Evolutionary conservation across 2,888 invertebrate genomes (phyloP), one percentile per base, ranked within the genome.

Genomic region (Imbricaverruca yamaguchii): DNA sequence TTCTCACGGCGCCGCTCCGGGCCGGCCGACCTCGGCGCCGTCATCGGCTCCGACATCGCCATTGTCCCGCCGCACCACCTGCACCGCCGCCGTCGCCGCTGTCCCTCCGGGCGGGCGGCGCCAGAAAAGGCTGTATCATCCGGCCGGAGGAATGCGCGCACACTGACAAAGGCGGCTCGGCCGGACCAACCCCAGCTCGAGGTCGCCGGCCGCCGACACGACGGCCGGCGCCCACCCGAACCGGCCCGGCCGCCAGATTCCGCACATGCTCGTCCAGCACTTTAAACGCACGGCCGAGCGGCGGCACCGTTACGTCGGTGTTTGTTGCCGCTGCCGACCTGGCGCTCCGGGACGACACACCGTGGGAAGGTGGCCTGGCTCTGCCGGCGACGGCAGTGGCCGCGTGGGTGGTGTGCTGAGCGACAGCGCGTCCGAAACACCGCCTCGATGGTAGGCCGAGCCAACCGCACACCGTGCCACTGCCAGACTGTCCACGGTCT

Each of bases 221-320:
- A 13, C 69, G 13, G 25, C 25, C 25, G 67, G 25, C 25, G 67
- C 25, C 69, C 39, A 3, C 39, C 65, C 10, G n/a, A n/a, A 23
- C 69, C 39, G 69, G 39, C 39, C 25, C 6, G 4, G 1, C 12
- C 59, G 12, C 15, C 74, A 55, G 55, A 74, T 74, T 15, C 55
- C 55, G 2, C 21, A 21, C 55, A 21, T 74, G 74, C 74, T 23
- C 21, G 39, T 9, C 21, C 18, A n/a, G 74, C 74, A 18, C 74
- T 74, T 74, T 74, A 74, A 74, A 74, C 53, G 74, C 74, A 74
- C 55, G 74, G 67, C 25, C 25, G n/a, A 25, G 7, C 23, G 67
- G 23, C 67, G 25, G 53, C 21, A 55, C 74, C 74, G 74, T 74
- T 74, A 74, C 15, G 59, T 39, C 15, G 39, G 13, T 69, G 69